Evolutionary conservation across 1,140 invertebrate genomes (phyloP), one percentile per base, ranked within the genome.

Genomic region (Hermetia illucens): DNA sequence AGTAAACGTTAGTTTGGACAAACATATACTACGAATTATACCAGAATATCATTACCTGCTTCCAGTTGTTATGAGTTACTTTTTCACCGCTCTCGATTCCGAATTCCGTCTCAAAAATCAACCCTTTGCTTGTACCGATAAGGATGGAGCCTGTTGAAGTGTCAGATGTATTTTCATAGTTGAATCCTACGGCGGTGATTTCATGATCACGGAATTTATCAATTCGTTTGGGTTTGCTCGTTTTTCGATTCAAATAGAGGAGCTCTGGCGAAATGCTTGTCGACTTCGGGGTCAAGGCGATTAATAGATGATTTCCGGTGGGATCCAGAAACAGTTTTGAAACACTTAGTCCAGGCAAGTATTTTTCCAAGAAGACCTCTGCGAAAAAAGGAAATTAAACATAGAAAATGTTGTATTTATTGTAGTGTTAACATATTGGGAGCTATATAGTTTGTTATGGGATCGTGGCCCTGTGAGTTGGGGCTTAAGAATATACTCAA

Each of bases 101-200:
- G 29, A 96, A 67, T 59, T 93, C 88, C 2, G 83, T 86, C 59
- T 95, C 91, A 61, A 92, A 78, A 45, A 96, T 82, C n/a, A 88
- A 58, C 16, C 90, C 92, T 55, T 82, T 84, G 12, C 82, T 84
- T 1, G 89, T 94, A 15, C 91, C 92, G 3, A 95, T 50, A 15
- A 96, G 62, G 45, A 95, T 90, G 1, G 83, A 72, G 3, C 82
- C 82, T 1, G 79, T 77, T 2, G 72, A 73, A 4, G 60, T 68
- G 34, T 82, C 75, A 0, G 74, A 82, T 18, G 73, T 71, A 53
- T 82, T 82, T 24, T 72, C 67, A 47, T 70, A 74, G 64, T 91
- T 92, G 82, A 91, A 96, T 1, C 77, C 91, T 1, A 96, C 82
- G 34, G 86, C 77, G 12, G 89, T 93, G 21, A 96, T 80, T 54